Conservation (phyloP, 1,140 invertebrate species). For the Goniozus legneri region DNA sequence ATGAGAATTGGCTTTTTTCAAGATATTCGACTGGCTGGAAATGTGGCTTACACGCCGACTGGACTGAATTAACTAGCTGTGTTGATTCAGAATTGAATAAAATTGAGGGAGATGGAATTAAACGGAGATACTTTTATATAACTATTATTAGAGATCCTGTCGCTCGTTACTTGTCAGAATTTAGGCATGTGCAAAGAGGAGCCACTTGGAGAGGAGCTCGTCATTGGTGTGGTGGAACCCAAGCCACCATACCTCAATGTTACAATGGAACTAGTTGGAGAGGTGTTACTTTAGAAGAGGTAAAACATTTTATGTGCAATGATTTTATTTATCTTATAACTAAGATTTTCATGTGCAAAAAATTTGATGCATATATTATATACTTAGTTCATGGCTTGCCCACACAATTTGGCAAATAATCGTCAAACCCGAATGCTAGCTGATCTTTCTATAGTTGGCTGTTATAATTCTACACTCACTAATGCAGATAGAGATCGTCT, state of each 20-base stretch:
- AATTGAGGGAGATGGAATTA: slow-evolving; percentile 75
- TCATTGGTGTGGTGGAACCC: slow-evolving; percentile 83
- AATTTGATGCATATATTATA: slow-evolving; percentile 16
- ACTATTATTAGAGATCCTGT: slow-evolving; percentile 92
- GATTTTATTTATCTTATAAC: background rate
- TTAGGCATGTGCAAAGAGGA: slow-evolving; percentile 91
- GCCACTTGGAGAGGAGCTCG: slow-evolving; percentile 93
- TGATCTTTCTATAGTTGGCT: slow-evolving; percentile 89
- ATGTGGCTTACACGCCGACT: slow-evolving; percentile 97
- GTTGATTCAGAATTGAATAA: slow-evolving; percentile 84
- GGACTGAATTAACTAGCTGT: slow-evolving; percentile 91
- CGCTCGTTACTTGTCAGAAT: slow-evolving; percentile 87
- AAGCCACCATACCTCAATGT: slow-evolving; percentile 74
- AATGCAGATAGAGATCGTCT: slow-evolving; percentile 69
- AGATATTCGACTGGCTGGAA: slow-evolving; percentile 98
- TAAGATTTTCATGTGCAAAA: background rate
- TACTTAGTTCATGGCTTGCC: slow-evolving; percentile 89
- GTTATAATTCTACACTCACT: slow-evolving; percentile 85
- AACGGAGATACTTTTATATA: slow-evolving; percentile 92
- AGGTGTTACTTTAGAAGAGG: slow-evolving; percentile 59
- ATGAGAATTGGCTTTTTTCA: slow-evolving; percentile 96
- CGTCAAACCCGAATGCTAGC: slow-evolving; percentile 97
- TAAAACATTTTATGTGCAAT: no score
- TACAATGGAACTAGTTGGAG: slow-evolving; percentile 68
- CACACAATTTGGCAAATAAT: slow-evolving; percentile 91